Percentiles rank a stretch among this genome's conserved stretches.
Evolutionary conservation across 2,888 invertebrate genomes (phyloP).

Genomic region (Epistrophella euchroma): DNA sequence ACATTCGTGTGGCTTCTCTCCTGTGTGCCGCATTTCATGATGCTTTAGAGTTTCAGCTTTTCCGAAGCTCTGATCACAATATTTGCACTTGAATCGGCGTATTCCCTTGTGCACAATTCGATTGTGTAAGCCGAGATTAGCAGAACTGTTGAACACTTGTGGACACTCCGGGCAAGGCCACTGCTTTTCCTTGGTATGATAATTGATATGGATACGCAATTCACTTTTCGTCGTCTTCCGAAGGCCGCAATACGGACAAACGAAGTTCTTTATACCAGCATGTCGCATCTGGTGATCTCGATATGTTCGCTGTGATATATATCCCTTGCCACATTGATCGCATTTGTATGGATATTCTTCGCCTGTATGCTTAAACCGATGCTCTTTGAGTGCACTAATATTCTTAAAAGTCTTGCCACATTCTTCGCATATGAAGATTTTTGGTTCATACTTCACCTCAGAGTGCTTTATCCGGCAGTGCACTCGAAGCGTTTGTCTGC

Average conservation of each 20-base stretch:
- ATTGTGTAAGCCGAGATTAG: slow-evolving; percentile 77
- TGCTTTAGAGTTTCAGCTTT: slow-evolving; percentile 78
- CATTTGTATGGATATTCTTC: slow-evolving; percentile 78
- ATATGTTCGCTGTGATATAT: slow-evolving; percentile 75
- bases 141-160: slow-evolving; percentile 77
- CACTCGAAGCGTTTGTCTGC: slow-evolving; percentile 80
- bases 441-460: slow-evolving; percentile 77
- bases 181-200: slow-evolving; percentile 77
- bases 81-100: slow-evolving; percentile 77
- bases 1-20: slow-evolving; percentile 78
- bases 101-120: slow-evolving; percentile 78
- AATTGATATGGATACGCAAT: slow-evolving; percentile 78
- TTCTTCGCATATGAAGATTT: slow-evolving; percentile 80
- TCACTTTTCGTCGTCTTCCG: slow-evolving; percentile 77
- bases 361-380: slow-evolving; percentile 78
- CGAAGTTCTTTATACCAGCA: slow-evolving; percentile 78
- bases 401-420: slow-evolving; percentile 82
- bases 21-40: slow-evolving; percentile 79
- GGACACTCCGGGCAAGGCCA: slow-evolving; percentile 77
- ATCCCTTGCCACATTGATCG: slow-evolving; percentile 80
- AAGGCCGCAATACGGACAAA: slow-evolving; percentile 79
- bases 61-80: slow-evolving; percentile 78
- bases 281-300: slow-evolving; percentile 79
- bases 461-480: slow-evolving; percentile 81
- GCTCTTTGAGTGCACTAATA: slow-evolving; percentile 81